These are phyloP conservation scores for Acipenser oxyrinchus DNA, from an alignment of 2,797 vertebrate species.

Conservation along the genomic window DNA sequence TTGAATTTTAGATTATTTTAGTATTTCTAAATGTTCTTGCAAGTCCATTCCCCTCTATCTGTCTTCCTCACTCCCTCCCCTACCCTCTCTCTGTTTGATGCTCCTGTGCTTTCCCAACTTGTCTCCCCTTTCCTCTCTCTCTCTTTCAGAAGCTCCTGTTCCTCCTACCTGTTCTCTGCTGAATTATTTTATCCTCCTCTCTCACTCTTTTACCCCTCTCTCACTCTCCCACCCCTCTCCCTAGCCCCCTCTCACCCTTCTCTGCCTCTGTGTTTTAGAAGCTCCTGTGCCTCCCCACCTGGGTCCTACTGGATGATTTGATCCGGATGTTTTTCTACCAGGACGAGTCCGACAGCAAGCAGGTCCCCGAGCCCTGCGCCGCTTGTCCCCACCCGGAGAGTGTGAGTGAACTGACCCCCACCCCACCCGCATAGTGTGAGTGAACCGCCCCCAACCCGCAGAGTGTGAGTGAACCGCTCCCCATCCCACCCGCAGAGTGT, in stretches of 20 bases:
- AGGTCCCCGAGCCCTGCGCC: slow-evolving; percentile 71
- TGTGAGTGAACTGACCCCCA: slow-evolving; percentile 56
- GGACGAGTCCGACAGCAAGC: slow-evolving; percentile 64
- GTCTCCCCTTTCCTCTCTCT: not conserved
- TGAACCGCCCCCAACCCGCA: too few relatives aligned
- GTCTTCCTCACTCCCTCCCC: not conserved
- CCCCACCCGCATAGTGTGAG: not conserved
- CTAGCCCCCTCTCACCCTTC: not conserved
- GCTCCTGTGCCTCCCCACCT: slow-evolving; percentile 72
- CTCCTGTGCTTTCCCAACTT: not conserved
- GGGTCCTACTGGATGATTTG: slow-evolving; percentile 76
- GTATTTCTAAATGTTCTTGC: not conserved
- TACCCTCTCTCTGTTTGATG: not conserved
- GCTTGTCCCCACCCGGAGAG: slow-evolving; percentile 80
- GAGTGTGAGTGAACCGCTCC: too few relatives aligned
- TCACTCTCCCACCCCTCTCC: not conserved
- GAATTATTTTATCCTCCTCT: not conserved
- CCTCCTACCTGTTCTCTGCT: too few relatives aligned
- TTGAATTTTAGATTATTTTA: too few relatives aligned
- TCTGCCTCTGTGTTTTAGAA: slow-evolving; percentile 45
- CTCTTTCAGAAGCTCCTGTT: not conserved
- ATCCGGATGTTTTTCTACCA: slow-evolving; percentile 92
- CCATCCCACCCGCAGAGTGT: too few relatives aligned
- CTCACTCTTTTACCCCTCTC: slow-evolving; percentile 15
- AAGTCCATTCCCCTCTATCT: not conserved